phyloP scores from a whole-genome alignment of 2,888 invertebrate genomes.

The Trichacis sp. region DNA sequence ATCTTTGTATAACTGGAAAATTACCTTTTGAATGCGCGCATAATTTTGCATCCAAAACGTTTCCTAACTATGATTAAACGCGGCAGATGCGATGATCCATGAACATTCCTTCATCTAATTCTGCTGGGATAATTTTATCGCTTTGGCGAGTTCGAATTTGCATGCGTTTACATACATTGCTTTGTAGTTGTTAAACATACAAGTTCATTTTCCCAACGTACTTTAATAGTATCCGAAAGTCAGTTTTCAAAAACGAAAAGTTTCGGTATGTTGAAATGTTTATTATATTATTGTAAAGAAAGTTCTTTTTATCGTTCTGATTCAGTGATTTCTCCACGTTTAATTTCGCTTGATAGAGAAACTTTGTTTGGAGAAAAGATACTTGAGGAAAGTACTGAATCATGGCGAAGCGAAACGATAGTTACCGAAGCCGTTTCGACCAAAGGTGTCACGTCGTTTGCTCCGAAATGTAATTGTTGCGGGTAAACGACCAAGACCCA shows the following conservation, averaged over 20 bases:
- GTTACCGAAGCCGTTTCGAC: slow-evolving; percentile 2
- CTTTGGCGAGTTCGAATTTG: not conserved
- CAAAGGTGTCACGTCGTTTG: slow-evolving; percentile 18
- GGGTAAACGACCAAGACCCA: slow-evolving; percentile 16
- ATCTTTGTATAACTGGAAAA: not conserved
- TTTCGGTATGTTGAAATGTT: no score
- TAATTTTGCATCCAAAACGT: slow-evolving; percentile 7
- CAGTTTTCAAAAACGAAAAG: no score
- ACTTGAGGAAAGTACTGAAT: not conserved
- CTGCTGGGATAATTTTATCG: not conserved
- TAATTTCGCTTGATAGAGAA: not conserved
- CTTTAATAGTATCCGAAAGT: no score
- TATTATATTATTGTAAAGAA: no score
- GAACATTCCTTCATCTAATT: not conserved
- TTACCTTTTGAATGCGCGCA: not conserved
- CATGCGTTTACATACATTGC: slow-evolving; percentile 16
- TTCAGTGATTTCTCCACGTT: no score
- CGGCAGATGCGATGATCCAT: slow-evolving; percentile 3
- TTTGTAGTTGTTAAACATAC: not conserved
- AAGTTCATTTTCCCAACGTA: no score
- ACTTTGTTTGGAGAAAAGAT: not conserved
- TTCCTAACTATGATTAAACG: not conserved
- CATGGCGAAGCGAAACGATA: not conserved
- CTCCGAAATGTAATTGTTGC: slow-evolving; percentile 24
- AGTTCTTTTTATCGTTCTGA: no score